Conservation (phyloP, 1,140 invertebrate species). For the Cydia pomonella region DNA sequence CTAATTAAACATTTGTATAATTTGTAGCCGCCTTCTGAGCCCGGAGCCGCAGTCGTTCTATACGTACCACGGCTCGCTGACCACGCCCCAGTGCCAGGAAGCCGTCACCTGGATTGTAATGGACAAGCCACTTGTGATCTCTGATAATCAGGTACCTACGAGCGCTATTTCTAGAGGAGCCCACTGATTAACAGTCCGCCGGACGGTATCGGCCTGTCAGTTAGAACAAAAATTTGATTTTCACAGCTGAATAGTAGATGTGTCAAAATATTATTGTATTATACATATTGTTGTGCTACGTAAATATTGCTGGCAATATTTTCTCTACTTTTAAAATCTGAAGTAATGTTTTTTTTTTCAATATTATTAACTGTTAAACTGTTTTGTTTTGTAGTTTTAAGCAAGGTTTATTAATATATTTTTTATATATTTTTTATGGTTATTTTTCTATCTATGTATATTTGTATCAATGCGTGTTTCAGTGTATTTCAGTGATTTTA, state of each 20-base stretch:
- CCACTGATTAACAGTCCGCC: too few relatives aligned
- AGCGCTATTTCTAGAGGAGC: too few relatives aligned
- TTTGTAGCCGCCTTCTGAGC: conserved; percentile 58
- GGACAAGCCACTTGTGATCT: conserved; percentile 76
- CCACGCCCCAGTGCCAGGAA: conserved; percentile 84
- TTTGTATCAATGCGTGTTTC: too few relatives aligned
- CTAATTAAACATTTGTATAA: not conserved
- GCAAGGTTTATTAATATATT: too few relatives aligned
- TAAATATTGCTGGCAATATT: not conserved
- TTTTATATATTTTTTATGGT: too few relatives aligned
- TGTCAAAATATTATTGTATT: not conserved
- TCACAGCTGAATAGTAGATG: not conserved
- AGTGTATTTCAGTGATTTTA: too few relatives aligned
- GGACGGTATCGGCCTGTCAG: too few relatives aligned
- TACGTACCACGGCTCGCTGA: conserved; percentile 85
- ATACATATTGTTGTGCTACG: not conserved
- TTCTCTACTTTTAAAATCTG: not conserved
- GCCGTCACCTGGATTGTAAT: conserved; percentile 85
- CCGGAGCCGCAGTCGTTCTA: conserved; percentile 70
- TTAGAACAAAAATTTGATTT: too few relatives aligned
- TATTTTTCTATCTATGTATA: too few relatives aligned
- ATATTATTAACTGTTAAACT: not conserved
- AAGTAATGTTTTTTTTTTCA: not conserved
- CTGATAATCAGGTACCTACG: conserved; percentile 78
- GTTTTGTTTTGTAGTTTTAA: too few relatives aligned